These are phyloP conservation scores for Luperina testacea DNA, from an alignment of 2,888 invertebrate species.

Conservation along the genomic window DNA sequence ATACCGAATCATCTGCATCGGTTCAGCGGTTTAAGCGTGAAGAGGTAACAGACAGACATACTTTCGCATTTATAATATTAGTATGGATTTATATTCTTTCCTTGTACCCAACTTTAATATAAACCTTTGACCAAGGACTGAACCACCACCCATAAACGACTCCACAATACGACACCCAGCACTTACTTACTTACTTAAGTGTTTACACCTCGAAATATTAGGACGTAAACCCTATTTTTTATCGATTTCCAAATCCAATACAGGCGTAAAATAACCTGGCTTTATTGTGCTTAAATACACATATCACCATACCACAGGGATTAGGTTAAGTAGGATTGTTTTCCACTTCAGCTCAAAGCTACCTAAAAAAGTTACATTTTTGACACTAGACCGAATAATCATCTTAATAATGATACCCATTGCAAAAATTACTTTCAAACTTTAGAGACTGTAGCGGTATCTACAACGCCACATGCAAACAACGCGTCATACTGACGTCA, in stretches of 20 bases:
- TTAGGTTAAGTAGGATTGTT: neutral
- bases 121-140: neutral
- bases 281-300: conserved; percentile 22
- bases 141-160: neutral
- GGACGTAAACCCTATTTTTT: conserved; percentile 18
- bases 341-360: neutral
- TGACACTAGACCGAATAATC: neutral
- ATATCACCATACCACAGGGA: neutral
- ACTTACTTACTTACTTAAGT: neutral
- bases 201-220: conserved; percentile 8
- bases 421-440: neutral
- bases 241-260: neutral
- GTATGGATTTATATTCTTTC: neutral
- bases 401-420: neutral
- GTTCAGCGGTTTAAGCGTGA: no score
- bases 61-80: no score
- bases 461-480: no score
- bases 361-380: neutral
- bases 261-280: neutral
- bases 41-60: no score
- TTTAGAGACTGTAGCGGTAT: neutral
- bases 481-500: no score
- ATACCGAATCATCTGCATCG: no score
- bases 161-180: neutral
- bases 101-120: neutral